phyloP scores from a whole-genome alignment of 2,797 vertebrate genomes.

The Tolypeutes matacus region DNA sequence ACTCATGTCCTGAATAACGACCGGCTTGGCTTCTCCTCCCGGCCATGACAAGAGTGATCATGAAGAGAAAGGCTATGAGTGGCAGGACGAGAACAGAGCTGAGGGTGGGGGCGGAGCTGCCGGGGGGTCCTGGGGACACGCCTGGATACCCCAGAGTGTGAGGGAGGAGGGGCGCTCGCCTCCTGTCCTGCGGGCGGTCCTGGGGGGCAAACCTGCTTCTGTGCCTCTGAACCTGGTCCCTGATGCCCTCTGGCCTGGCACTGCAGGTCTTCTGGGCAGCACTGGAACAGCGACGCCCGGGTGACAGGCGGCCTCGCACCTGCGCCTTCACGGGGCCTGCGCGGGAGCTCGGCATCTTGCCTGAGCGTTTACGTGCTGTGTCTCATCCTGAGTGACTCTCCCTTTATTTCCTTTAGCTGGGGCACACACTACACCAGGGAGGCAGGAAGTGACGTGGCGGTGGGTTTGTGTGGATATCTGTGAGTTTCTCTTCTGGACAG shows the following conservation, averaged over 20 bases:
- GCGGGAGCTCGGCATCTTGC: too few relatives aligned
- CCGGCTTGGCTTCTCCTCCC: not conserved
- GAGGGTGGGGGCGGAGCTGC: not conserved
- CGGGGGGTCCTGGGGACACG: not conserved
- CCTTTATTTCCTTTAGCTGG: not conserved
- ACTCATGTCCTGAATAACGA: too few relatives aligned
- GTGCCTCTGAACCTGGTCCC: not conserved
- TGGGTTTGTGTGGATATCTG: fast-evolving
- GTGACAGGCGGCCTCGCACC: too few relatives aligned
- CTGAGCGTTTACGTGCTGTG: not conserved
- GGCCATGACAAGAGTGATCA: not conserved
- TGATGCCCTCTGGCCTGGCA: not conserved
- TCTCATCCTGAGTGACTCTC: not conserved
- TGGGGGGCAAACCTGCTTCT: too few relatives aligned
- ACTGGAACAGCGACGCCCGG: not conserved
- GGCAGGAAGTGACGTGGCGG: not conserved
- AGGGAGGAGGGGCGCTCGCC: not conserved
- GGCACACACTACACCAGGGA: too few relatives aligned
- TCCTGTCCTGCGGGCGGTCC: not conserved
- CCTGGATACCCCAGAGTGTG: not conserved
- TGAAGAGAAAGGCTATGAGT: not conserved
- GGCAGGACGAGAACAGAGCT: not conserved
- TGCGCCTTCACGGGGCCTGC: not conserved
- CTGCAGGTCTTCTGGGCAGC: too few relatives aligned
- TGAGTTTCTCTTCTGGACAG: not conserved